Percentiles rank a stretch among this genome's conserved stretches.
Conservation (phyloP, 1,140 invertebrate species). For the Hypsibius dujardini region DNA sequence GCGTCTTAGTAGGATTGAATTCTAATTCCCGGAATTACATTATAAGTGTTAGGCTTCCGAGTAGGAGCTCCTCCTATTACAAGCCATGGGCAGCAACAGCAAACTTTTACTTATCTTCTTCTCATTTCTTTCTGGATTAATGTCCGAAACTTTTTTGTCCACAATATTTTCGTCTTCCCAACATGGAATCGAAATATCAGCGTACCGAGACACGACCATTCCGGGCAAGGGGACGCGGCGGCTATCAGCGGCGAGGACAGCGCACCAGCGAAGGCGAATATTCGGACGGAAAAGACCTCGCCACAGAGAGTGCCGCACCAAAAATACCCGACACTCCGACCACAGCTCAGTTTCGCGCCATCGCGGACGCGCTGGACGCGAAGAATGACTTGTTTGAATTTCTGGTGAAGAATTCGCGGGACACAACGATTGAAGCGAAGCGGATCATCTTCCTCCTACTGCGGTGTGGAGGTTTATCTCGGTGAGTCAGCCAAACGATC, state of each 20-base stretch:
- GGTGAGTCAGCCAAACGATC: too few species aligned
- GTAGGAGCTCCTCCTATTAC: too few species aligned
- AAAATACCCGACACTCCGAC: constrained; percentile 16
- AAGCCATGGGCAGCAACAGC: too few species aligned
- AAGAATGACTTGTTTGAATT: constrained; percentile 68
- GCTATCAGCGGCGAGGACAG: neutral
- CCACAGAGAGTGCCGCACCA: neutral
- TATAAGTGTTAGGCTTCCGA: too few species aligned
- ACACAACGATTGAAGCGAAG: constrained; percentile 81
- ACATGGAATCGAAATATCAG: constrained; percentile 13
- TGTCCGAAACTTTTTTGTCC: too few species aligned
- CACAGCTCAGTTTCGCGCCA: constrained; percentile 47
- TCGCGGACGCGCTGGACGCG: constrained; percentile 49
- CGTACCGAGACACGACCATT: neutral
- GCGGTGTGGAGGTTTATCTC: constrained; percentile 33
- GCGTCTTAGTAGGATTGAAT: too few species aligned
- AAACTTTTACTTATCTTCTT: too few species aligned
- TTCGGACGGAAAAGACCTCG: neutral
- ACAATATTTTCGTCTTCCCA: neutral
- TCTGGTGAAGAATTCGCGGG: constrained; percentile 60
- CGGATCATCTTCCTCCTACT: constrained; percentile 64
- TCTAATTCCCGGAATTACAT: too few species aligned
- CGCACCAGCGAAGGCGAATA: neutral
- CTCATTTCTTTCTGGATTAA: too few species aligned
- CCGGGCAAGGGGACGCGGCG: neutral